Evolutionary conservation across 1,140 invertebrate genomes (phyloP).

Genomic region (Eulimnadia texana): DNA sequence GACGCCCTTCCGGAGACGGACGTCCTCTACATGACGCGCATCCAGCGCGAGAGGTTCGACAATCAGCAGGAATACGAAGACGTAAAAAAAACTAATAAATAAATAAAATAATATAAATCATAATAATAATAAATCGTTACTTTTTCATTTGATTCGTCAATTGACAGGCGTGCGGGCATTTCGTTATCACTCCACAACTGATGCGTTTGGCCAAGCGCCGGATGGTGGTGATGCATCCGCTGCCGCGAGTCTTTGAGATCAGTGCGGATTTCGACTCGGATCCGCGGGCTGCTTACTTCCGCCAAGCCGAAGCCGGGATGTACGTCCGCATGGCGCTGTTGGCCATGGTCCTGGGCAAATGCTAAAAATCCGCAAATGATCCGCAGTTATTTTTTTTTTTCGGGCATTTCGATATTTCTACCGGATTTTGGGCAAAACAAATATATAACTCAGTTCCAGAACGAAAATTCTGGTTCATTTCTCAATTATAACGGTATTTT

Average conservation of each 20-base stretch:
- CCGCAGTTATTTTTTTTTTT: no score
- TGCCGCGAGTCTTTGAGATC: slow-evolving; percentile 90
- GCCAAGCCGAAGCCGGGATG: slow-evolving; percentile 94
- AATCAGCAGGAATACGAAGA: slow-evolving; percentile 71
- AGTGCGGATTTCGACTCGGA: slow-evolving; percentile 86
- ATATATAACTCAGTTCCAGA: no score
- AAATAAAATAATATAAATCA: neutral
- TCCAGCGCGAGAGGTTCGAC: slow-evolving; percentile 85
- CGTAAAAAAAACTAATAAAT: slow-evolving; percentile 42
- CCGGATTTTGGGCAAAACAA: no score
- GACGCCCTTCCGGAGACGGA: slow-evolving; percentile 81
- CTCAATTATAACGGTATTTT: no score
- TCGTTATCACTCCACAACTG: slow-evolving; percentile 80
- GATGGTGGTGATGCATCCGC: slow-evolving; percentile 94
- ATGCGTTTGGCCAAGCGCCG: slow-evolving; percentile 86
- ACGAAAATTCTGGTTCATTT: no score
- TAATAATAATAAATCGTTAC: no score
- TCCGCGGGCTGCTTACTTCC: slow-evolving; percentile 92
- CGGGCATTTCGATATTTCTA: no score
- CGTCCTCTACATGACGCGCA: slow-evolving; percentile 94
- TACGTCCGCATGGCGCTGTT: slow-evolving; percentile 96
- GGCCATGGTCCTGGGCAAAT: slow-evolving; percentile 68
- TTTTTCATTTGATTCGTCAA: slow-evolving; percentile 17
- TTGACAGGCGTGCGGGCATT: slow-evolving; percentile 62
- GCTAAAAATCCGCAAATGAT: slow-evolving; percentile 17